Evolutionary conservation across 2,797 vertebrate species (phyloP).

Genomic region (Macropodus opercularis): DNA sequence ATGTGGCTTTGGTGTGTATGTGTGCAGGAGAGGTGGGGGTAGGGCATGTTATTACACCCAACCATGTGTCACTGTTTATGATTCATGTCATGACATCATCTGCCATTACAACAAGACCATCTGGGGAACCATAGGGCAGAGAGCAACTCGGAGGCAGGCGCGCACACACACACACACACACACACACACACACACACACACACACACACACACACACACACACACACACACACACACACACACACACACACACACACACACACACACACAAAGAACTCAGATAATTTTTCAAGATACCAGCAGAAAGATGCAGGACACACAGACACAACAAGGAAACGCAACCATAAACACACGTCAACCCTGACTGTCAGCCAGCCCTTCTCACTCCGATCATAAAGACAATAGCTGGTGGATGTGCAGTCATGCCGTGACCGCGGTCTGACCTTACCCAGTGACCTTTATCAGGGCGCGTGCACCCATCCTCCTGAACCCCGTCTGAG

Average conservation of each 20-base stretch:
- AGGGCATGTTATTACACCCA: conserved; percentile 72
- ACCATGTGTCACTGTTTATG: conserved; percentile 79
- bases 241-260: neutral
- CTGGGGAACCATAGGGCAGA: conserved; percentile 75
- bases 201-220: conserved; percentile 4
- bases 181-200: conserved; percentile 8
- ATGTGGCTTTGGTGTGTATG: conserved; percentile 38
- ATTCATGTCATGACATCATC: conserved; percentile 84
- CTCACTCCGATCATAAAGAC: conserved; percentile 21
- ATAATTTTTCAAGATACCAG: no score
- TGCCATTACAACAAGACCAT: conserved; percentile 80
- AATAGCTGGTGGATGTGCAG: conserved; percentile 15
- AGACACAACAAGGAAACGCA: no score
- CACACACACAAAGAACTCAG: neutral
- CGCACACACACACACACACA: conserved; percentile 3
- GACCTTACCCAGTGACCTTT: conserved; percentile 55
- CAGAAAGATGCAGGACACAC: no score
- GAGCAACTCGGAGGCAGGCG: conserved; percentile 62
- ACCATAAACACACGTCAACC: no score
- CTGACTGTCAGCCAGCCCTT: neutral
- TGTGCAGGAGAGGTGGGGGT: conserved; percentile 39
- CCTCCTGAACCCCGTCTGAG: conserved; percentile 32
- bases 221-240: neutral
- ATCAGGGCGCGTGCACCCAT: conserved; percentile 22
- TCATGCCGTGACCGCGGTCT: conserved; percentile 20